Evolutionary conservation across 2,888 invertebrate genomes (phyloP), one percentile per base, ranked within the genome.

Genomic region (Agrochola litura): DNA sequence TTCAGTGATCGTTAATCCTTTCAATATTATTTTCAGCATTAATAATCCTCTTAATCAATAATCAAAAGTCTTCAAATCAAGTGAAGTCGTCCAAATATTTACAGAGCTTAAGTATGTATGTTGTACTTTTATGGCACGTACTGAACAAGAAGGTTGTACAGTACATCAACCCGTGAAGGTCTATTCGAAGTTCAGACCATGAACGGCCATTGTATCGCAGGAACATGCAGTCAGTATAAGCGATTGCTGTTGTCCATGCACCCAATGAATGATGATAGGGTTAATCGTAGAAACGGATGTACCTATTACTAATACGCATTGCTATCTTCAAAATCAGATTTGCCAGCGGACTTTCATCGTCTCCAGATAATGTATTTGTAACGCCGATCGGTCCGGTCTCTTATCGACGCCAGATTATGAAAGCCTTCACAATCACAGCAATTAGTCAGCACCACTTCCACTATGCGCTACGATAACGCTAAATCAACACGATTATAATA

Each of bases 381-480:
- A 89, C 84, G 80, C 89, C 85, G 86, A 88, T 90, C 84, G 87
- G 85, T 79, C 74, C 85, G 88, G 73, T 64, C 74, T 81, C 86
- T 91, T 92, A 92, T 93, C 92, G 89, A 81, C 69, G 72, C 76
- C 79, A 83, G 88, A 90, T 93, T 93, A 91, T 90, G 89, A 92
- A 91, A 92, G 88, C 87, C 87, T 89, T 86, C 67, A 82, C 90
- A 91, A 92, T 91, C 90, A 88, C 86, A 88, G 88, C 91, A 91
- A 92, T 92, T 90, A 88, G 84, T 87, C 89, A 88, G 85, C 86
- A 79, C 81, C 74, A 83, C 77, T 58, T 79, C 83, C 67, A 83
- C 81, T 37, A 77, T 76, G 56, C 70, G 66, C 77, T 77, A 85
- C 85, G 86, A 86, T 84, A 83, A 81, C 67, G 60, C 58, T 60